A percentile compares a stretch with the other conserved stretches of the same genome.
These are phyloP conservation scores for Rattus rattus DNA, from an alignment of 2,113 vertebrate genomes.

Conservation along the genomic window DNA sequence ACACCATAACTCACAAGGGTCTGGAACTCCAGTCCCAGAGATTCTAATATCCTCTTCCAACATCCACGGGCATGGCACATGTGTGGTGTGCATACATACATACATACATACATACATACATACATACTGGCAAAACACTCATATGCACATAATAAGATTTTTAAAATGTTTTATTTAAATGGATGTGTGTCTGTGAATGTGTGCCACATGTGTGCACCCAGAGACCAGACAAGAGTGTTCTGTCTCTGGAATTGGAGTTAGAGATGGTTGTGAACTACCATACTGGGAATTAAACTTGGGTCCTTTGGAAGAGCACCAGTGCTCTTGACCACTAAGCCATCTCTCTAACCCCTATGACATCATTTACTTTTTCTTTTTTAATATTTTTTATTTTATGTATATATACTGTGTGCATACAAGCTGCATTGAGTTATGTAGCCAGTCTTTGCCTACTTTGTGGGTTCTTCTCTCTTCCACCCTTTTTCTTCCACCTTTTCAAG, in stretches of 20 bases:
- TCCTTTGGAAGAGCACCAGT: not conserved
- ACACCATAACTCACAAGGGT: not conserved
- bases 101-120: not conserved
- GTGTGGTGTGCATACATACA: not conserved
- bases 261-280: not conserved
- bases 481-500: too few species aligned
- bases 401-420: not conserved
- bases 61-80: not conserved
- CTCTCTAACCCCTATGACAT: not conserved
- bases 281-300: not conserved
- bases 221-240: not conserved
- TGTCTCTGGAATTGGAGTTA: not conserved
- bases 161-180: not conserved
- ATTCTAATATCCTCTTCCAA: not conserved
- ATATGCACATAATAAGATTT: not conserved
- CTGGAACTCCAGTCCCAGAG: not conserved
- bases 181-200: not conserved
- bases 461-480: too few species aligned
- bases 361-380: not conserved
- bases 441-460: too few species aligned
- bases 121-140: not conserved
- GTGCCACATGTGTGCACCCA: not conserved
- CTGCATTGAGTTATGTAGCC: not conserved
- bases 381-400: not conserved
- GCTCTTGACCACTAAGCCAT: not conserved